These are phyloP conservation scores for Dolichotis patagonum DNA, from an alignment of 2,113 vertebrate species.

Conservation along the genomic window DNA sequence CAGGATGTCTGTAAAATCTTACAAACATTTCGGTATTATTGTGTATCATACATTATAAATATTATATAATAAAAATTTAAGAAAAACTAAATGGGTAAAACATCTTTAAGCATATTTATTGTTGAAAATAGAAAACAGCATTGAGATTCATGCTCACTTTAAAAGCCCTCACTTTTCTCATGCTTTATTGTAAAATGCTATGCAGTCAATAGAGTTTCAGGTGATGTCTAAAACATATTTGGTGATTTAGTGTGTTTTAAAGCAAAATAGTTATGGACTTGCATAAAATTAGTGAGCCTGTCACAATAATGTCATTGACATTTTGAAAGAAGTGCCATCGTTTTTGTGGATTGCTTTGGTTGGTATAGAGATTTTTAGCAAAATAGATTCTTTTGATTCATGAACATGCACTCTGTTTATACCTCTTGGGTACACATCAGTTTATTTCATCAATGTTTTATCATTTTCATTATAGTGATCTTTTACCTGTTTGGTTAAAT, in stretches of 20 bases:
- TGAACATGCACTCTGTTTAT: not conserved
- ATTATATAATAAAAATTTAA: not conserved
- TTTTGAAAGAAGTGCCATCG: not conserved
- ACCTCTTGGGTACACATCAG: not conserved
- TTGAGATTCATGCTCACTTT: not conserved
- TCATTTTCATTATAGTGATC: not conserved
- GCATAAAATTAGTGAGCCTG: not conserved
- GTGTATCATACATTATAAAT: constrained; percentile 18
- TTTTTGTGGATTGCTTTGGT: not conserved
- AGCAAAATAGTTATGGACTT: not conserved
- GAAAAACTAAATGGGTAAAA: not conserved
- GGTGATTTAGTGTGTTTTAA: not conserved
- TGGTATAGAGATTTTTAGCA: not conserved
- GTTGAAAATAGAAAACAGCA: not conserved
- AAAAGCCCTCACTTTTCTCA: not conserved
- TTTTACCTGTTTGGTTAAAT: not conserved
- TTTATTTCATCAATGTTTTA: not conserved
- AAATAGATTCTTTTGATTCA: not conserved
- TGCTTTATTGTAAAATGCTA: not conserved
- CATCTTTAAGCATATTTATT: not conserved
- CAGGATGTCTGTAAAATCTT: not conserved
- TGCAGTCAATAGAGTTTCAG: not conserved
- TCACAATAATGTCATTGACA: not conserved
- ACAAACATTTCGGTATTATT: not conserved
- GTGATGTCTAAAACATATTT: not conserved